Conservation (phyloP, 2,113 vertebrate species). For the Pao palembangensis region DNA sequence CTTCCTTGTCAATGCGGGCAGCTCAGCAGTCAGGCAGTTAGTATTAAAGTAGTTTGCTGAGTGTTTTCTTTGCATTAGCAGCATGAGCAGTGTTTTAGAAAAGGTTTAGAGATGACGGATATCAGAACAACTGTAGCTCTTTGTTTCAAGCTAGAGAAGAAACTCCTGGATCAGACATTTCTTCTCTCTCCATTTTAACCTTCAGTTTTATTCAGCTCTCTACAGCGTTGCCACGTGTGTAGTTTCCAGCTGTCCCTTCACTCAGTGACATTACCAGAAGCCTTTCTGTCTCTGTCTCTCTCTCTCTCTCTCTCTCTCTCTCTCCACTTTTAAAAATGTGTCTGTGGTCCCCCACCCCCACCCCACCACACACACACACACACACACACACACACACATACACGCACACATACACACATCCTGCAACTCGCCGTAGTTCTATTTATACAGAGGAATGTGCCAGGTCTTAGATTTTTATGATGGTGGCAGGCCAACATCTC, state of each 20-base stretch:
- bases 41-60: too few relatives aligned
- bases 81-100: too few relatives aligned
- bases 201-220: slow-evolving; percentile 40
- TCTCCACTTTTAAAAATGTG: slow-evolving; percentile 42
- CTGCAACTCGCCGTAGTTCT: slow-evolving; percentile 59
- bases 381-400: not conserved
- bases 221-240: slow-evolving; percentile 26
- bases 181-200: slow-evolving; percentile 44
- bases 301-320: slow-evolving; percentile 24
- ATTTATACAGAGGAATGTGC: slow-evolving; percentile 81
- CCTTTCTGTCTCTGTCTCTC: slow-evolving; percentile 25
- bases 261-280: slow-evolving; percentile 49
- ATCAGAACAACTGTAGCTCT: too few relatives aligned
- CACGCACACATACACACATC: slow-evolving; percentile 22
- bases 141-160: too few relatives aligned
- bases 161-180: not conserved
- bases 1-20: too few relatives aligned
- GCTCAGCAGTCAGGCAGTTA: too few relatives aligned
- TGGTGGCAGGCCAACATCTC: slow-evolving; percentile 71
- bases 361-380: too few relatives aligned
- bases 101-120: too few relatives aligned
- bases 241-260: slow-evolving; percentile 75
- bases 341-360: slow-evolving; percentile 36
- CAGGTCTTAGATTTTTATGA: slow-evolving; percentile 77
- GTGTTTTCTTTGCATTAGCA: too few relatives aligned